Base-by-base conservation (phyloP, 2,888 invertebrate genomes). In the Drosophila meridionalis region DNA sequence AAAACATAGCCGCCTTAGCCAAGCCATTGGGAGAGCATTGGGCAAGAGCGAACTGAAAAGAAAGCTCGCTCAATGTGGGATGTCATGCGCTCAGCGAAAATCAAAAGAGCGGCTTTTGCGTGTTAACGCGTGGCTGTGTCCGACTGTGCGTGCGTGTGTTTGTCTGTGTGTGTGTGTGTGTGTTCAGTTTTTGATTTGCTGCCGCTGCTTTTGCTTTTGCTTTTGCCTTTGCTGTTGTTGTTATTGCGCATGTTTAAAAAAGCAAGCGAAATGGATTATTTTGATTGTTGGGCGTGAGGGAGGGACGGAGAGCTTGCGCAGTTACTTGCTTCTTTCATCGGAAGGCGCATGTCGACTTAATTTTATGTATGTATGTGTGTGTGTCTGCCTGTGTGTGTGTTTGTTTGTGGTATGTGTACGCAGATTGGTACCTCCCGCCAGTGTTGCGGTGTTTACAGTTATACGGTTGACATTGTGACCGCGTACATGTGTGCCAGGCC, bases 231-330 rank as follows among this genome's bases (percentile, higher is more conserved):
- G 62, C 55, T 71, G 57, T 58, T 69, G 61, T 79, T 76, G 70
- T 76, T 69, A 75, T 75, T 73, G 84, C 81, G 78, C 78, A 78
- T 86, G 88, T 83, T 86, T 88, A 86, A 86, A 86, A 86, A 82
- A 86, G 88, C 86, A 75, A 72, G 83, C 80, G 82, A 79, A 83
- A 86, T 86, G 86, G 86, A 86, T 86, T 86, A 86, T 56, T 56
- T 20, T 42, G 40, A n/a, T 32, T 42, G 82, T 78, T 73, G 63
- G 78, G 71, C 79, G 73, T 53, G 55, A 42, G 68, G 72, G 77
- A 68, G 48, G 55, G 14, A 30, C 43, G 48, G 36, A 28, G 43
- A 28, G 38, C 28, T 8, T 30, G 50, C 28, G 52, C 30, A 47
- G 45, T 12, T 50, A 34, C 45, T 60, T 40, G 67, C 58, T 65